These are phyloP conservation scores for Aeoliscus strigatus DNA, from an alignment of 2,797 vertebrate genomes.

Conservation along the genomic window DNA sequence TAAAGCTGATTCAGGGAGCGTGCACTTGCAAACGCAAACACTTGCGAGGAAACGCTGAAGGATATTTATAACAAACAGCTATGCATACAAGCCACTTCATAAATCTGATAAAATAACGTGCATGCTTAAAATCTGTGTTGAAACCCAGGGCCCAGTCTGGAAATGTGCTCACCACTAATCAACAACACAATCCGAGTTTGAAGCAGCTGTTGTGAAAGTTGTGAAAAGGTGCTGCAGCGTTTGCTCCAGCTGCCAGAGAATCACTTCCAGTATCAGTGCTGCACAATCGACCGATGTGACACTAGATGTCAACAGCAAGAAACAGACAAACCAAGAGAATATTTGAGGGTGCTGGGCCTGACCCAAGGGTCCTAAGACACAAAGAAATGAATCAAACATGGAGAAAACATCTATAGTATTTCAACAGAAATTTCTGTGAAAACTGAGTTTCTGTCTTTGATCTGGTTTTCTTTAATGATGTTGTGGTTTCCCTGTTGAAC, in stretches of 20 bases:
- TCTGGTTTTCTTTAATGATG: constrained; percentile 36
- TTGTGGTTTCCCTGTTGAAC: constrained; percentile 26
- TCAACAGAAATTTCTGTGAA: constrained; percentile 27
- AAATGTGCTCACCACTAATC: too few relatives aligned
- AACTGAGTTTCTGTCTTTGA: constrained; percentile 37
- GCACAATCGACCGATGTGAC: constrained; percentile 9
- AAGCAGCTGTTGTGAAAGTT: too few relatives aligned
- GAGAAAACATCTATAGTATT: constrained; percentile 37
- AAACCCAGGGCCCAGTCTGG: too few relatives aligned
- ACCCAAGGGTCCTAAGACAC: constrained; percentile 24
- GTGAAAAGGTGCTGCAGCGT: too few relatives aligned
- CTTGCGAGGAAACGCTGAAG: too few relatives aligned
- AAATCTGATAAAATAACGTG: too few relatives aligned
- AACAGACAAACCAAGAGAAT: constrained; percentile 24
- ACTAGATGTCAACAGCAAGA: constrained; percentile 26
- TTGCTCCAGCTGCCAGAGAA: constrained; percentile 1
- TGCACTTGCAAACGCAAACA: too few relatives aligned
- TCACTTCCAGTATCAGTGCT: constrained; percentile 10
- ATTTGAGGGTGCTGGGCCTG: constrained; percentile 7
- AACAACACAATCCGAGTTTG: too few relatives aligned
- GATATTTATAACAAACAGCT: too few relatives aligned
- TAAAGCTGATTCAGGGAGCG: too few relatives aligned
- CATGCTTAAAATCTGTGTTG: too few relatives aligned
- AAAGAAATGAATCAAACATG: constrained; percentile 25
- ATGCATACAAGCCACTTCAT: too few relatives aligned